Evolutionary conservation across 2,113 vertebrate genomes (phyloP).

Genomic region (Thomomys bottae): DNA sequence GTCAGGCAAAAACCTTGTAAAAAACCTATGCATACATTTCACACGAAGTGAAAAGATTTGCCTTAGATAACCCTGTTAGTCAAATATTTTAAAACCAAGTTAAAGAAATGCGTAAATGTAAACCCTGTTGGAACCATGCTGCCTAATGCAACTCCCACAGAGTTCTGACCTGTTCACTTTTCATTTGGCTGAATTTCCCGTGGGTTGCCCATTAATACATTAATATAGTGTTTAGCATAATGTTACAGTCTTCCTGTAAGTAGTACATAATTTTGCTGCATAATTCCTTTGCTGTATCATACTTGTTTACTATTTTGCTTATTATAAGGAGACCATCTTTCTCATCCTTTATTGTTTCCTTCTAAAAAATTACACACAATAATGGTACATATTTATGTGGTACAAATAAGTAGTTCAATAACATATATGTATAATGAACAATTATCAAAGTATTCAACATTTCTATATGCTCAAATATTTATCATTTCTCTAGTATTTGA

Average conservation of each 20-base stretch:
- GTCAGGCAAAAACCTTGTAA: too few relatives aligned
- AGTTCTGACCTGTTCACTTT: background rate
- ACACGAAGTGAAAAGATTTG: background rate
- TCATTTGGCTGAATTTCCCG: background rate
- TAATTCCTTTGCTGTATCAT: background rate
- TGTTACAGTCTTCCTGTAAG: background rate
- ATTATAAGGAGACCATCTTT: background rate
- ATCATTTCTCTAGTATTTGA: background rate
- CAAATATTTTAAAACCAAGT: background rate
- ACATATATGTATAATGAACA: background rate
- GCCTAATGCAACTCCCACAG: background rate
- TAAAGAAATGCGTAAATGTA: background rate
- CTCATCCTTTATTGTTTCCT: background rate
- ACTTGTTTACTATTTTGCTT: background rate
- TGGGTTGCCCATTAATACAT: background rate
- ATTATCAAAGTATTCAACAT: background rate
- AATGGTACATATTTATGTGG: background rate
- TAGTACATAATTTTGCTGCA: background rate
- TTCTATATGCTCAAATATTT: background rate
- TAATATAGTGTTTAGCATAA: background rate
- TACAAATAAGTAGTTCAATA: background rate
- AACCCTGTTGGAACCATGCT: background rate
- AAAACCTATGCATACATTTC: background rate
- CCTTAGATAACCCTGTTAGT: background rate
- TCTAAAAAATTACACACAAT: background rate